phyloP scores from a whole-genome alignment of 35 echinoderm and acorn worm genomes.

The Hemicentrotus pulcherrimus region DNA sequence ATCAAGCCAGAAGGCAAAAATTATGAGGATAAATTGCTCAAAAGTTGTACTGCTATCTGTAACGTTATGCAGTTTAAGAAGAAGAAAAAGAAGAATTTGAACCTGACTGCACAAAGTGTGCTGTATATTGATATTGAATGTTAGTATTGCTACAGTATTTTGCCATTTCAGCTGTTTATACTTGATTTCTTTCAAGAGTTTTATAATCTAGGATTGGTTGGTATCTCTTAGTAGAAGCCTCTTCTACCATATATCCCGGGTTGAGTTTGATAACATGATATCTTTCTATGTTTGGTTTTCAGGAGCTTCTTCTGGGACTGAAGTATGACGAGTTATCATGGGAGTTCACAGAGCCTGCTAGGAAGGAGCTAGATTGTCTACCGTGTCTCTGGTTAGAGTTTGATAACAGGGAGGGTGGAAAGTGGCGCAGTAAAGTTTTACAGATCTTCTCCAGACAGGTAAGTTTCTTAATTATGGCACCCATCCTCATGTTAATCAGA shows the following conservation, averaged over 20 bases:
- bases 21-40: too few relatives aligned
- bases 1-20: too few relatives aligned
- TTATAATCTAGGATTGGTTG: not conserved
- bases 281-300: not conserved
- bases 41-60: too few relatives aligned
- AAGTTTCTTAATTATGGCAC: not conserved
- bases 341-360: constrained; percentile 90
- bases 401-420: constrained; percentile 71
- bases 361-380: constrained; percentile 54
- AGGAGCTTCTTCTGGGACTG: constrained; percentile 88
- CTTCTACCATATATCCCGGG: not conserved
- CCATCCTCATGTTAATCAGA: too few relatives aligned
- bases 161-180: too few relatives aligned
- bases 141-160: too few relatives aligned
- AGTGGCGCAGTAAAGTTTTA: constrained; percentile 79
- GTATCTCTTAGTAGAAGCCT: not conserved
- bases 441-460: constrained; percentile 91
- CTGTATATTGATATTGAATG: too few relatives aligned
- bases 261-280: not conserved
- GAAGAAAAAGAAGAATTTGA: too few relatives aligned
- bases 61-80: too few relatives aligned
- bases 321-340: constrained; percentile 95
- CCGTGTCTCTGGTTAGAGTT: constrained; percentile 97
- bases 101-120: too few relatives aligned
- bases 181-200: not conserved